Evolutionary conservation across 2,113 vertebrate genomes (phyloP).

Genomic region (Lasiurus cinereus): DNA sequence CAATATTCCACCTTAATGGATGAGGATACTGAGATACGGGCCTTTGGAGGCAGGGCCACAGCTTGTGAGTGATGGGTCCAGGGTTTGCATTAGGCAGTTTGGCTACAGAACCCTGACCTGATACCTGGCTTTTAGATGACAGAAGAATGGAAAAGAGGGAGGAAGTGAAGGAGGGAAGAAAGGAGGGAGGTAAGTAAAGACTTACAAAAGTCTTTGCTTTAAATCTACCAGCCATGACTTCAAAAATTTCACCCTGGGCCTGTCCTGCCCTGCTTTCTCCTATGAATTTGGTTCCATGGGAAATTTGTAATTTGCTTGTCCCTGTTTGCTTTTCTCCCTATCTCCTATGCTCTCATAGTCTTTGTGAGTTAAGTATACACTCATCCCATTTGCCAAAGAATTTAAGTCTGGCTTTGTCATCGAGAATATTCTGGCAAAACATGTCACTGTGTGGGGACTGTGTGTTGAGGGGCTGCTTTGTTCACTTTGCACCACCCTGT

Average conservation of each 20-base stretch:
- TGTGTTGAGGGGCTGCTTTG: background rate
- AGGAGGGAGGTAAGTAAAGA: background rate
- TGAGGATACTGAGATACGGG: background rate
- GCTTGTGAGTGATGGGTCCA: background rate
- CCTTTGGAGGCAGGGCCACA: background rate
- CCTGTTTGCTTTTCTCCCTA: background rate
- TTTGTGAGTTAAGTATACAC: background rate
- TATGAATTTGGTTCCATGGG: background rate
- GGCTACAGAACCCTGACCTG: background rate
- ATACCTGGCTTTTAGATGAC: background rate
- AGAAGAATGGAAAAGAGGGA: too few relatives aligned
- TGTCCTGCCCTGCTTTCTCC: background rate
- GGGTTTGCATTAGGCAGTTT: background rate
- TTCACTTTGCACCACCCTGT: background rate
- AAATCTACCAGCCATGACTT: background rate
- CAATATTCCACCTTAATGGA: background rate
- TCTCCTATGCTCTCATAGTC: background rate
- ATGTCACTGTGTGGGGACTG: background rate
- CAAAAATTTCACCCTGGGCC: background rate
- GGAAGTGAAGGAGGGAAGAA: too few relatives aligned
- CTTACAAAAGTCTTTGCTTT: background rate
- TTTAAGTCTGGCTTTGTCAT: background rate
- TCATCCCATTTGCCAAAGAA: background rate
- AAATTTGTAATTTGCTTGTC: background rate
- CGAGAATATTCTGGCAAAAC: conserved; percentile 11